Evolutionary conservation across 2,113 vertebrate species (phyloP).

Genomic region (Stegostoma tigrinum): DNA sequence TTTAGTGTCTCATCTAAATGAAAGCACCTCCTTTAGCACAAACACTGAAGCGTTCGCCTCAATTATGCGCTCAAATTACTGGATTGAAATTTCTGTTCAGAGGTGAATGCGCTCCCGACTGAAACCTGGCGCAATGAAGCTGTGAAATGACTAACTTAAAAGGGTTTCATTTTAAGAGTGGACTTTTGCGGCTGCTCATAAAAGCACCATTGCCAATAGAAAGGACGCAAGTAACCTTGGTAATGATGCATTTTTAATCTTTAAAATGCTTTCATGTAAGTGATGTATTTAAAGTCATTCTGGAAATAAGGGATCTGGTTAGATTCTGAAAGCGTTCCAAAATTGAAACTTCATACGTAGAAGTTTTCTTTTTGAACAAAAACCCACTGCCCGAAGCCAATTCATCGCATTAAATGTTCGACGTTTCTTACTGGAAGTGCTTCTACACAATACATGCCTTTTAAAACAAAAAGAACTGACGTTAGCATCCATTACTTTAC

Average conservation of each 20-base stretch:
- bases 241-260: not conserved
- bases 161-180: not conserved
- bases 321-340: not conserved
- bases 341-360: not conserved
- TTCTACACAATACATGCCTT: not conserved
- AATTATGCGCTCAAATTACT: not conserved
- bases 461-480: not conserved
- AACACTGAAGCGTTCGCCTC: not conserved
- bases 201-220: not conserved
- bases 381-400: no score
- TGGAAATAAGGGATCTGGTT: not conserved
- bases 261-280: not conserved
- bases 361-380: not conserved
- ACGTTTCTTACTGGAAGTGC: not conserved
- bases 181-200: not conserved
- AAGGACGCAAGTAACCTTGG: no score
- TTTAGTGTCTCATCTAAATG: not conserved
- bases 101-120: not conserved
- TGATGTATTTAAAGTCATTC: not conserved
- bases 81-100: no score
- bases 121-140: not conserved
- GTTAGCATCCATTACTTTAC: not conserved
- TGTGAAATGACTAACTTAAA: not conserved
- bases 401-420: not conserved
- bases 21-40: not conserved